phyloP scores from a whole-genome alignment of 2,113 vertebrate genomes.

The Silurus glanis region DNA sequence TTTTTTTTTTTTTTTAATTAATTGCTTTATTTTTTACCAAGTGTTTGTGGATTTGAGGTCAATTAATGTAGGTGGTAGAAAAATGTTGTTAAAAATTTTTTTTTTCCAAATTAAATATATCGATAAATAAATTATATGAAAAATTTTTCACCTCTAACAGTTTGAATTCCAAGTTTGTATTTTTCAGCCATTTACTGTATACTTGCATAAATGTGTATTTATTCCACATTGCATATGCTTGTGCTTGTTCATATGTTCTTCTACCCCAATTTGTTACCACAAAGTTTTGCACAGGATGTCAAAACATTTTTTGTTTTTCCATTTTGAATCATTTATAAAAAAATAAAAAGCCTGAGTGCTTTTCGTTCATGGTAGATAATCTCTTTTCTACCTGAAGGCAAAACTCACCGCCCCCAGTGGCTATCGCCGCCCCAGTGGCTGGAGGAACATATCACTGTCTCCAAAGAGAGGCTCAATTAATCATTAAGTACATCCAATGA shows the following conservation, averaged over 20 bases:
- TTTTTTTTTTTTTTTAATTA: too few relatives aligned
- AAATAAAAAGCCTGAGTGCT: constrained; percentile 2
- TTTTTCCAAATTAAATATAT: not conserved
- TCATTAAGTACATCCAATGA: not conserved
- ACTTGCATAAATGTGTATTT: not conserved
- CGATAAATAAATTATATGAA: not conserved
- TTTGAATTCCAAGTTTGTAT: not conserved
- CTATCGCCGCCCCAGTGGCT: constrained; percentile 41
- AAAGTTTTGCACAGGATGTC: too few relatives aligned
- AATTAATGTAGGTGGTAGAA: not conserved
- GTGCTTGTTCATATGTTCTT: not conserved
- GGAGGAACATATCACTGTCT: constrained; percentile 35
- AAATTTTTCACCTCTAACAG: not conserved
- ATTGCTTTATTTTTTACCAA: not conserved
- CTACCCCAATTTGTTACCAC: too few relatives aligned
- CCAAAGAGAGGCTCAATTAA: constrained; percentile 18
- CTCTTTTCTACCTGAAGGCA: constrained; percentile 42
- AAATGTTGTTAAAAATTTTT: not conserved
- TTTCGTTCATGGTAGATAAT: constrained; percentile 45
- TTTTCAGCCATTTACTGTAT: not conserved
- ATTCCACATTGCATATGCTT: not conserved
- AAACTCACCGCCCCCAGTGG: not conserved
- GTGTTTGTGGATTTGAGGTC: not conserved
- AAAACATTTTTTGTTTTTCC: too few relatives aligned
- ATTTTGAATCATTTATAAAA: too few relatives aligned